Conservation (phyloP, 2,113 vertebrate species). For the Vanacampus margaritifer region DNA sequence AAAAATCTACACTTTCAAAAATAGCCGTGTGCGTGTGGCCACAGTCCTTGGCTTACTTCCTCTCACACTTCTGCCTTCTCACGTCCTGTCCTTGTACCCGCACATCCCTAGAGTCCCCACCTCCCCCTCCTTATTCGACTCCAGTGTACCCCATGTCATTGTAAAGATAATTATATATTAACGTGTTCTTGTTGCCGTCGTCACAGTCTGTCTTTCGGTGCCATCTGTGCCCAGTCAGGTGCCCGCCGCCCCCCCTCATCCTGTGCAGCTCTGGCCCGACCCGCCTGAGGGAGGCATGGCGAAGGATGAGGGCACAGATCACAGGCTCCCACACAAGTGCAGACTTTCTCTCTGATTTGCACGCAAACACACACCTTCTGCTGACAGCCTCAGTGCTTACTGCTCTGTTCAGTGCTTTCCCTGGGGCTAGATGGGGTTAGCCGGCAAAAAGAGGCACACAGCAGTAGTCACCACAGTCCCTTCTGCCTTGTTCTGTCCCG, state of each 20-base stretch:
- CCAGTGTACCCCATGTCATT: conserved; percentile 58
- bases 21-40: not conserved
- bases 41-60: conserved; percentile 16
- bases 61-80: conserved; percentile 27
- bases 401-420: conserved; percentile 43
- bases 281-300: conserved; percentile 51
- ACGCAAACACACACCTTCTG: conserved; percentile 47
- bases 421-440: conserved; percentile 61
- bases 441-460: conserved; percentile 54
- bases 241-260: conserved; percentile 48
- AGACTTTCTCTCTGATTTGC: conserved; percentile 3
- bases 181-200: conserved; percentile 59
- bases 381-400: conserved; percentile 35
- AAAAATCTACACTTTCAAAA: not conserved
- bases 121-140: conserved; percentile 15
- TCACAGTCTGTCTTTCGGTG: conserved; percentile 59
- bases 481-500: conserved; percentile 56
- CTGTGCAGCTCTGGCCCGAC: conserved; percentile 51
- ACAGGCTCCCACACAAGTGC: conserved; percentile 43
- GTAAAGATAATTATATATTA: conserved; percentile 73
- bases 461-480: conserved; percentile 60
- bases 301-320: conserved; percentile 50
- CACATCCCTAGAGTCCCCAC: conserved; percentile 23
- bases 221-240: conserved; percentile 78
- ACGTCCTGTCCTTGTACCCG: conserved; percentile 11